These are phyloP conservation scores for Drosophila hydei DNA, from an alignment of 1,140 invertebrate genomes.

Conservation along the genomic window DNA sequence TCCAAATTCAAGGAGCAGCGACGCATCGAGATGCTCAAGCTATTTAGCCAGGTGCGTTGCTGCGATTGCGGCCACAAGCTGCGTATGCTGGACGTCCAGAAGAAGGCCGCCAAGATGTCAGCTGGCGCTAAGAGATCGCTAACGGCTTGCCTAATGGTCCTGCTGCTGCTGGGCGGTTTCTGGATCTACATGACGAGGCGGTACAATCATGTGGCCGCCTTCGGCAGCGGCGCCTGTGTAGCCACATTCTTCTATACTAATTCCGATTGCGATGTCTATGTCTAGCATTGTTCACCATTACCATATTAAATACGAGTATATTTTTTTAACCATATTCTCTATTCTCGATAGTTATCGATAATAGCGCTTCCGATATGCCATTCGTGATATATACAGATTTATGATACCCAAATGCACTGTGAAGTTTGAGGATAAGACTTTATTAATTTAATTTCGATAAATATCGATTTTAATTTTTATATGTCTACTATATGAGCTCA, in stretches of 20 bases:
- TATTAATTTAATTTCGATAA: too few relatives aligned
- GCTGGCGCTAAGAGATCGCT: not conserved
- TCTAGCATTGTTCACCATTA: not conserved
- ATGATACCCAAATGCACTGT: too few relatives aligned
- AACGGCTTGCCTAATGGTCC: not conserved
- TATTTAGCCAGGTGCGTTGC: constrained; percentile 43
- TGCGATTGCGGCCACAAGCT: constrained; percentile 49
- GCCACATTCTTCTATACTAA: constrained; percentile 40
- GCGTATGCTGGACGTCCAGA: not conserved
- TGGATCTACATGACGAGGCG: constrained; percentile 12
- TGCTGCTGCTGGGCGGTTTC: constrained; percentile 26
- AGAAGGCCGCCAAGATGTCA: not conserved
- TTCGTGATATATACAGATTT: too few relatives aligned
- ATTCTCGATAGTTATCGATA: too few relatives aligned
- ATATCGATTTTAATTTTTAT: too few relatives aligned
- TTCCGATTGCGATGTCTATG: constrained; percentile 47
- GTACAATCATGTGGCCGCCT: constrained; percentile 29
- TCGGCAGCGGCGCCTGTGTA: constrained; percentile 47
- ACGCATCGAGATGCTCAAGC: constrained; percentile 15
- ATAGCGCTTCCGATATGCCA: too few relatives aligned
- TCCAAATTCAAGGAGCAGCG: constrained; percentile 18
- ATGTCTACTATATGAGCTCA: too few relatives aligned
- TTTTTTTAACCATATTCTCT: too few relatives aligned
- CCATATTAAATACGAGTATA: too few relatives aligned
- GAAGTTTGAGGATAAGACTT: too few relatives aligned